Conservation (phyloP, 2,113 vertebrate species). For the Heterochromis multidens region DNA sequence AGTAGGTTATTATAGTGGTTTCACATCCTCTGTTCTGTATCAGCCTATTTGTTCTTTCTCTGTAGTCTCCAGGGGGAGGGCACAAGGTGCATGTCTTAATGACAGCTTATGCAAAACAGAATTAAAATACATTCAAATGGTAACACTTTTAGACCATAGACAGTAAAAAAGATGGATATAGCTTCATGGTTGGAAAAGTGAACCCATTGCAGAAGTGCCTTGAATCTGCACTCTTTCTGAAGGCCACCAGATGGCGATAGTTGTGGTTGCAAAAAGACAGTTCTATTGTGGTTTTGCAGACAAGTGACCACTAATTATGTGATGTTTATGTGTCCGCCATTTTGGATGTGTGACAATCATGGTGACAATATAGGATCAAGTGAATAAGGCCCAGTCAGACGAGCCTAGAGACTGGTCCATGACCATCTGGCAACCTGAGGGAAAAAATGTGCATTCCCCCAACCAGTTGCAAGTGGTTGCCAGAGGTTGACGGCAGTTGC, state of each 20-base stretch:
- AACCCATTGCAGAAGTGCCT: not conserved
- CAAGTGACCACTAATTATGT: no score
- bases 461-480: not conserved
- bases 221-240: no score
- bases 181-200: not conserved
- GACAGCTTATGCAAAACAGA: not conserved
- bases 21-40: not conserved
- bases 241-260: no score
- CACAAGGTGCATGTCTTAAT: not conserved
- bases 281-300: no score
- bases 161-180: not conserved
- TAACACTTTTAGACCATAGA: not conserved
- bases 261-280: no score
- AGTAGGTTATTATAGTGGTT: not conserved
- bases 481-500: not conserved
- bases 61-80: not conserved
- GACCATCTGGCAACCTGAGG: not conserved
- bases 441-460: not conserved
- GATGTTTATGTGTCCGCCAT: no score
- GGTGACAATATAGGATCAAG: not conserved
- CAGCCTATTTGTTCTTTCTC: not conserved
- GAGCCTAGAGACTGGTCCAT: not conserved
- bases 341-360: not conserved
- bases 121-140: not conserved
- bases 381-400: not conserved